Base-by-base conservation (phyloP, 2,888 invertebrate species). In the Boloria selene region DNA sequence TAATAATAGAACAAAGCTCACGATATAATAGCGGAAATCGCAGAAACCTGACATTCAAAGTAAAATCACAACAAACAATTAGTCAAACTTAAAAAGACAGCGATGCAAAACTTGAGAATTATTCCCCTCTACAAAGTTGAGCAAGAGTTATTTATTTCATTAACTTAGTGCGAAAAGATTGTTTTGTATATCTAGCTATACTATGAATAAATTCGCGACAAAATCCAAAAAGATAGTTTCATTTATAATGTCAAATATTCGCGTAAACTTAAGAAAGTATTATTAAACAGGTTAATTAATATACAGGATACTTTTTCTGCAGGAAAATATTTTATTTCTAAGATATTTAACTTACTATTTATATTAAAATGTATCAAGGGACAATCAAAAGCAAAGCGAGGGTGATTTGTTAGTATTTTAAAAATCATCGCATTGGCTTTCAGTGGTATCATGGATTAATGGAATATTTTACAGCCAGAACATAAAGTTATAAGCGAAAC, bases 21-120 rank as follows among this genome's bases (percentile, higher is more conserved):
- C 6, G 6, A 58, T 26, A 38, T 42, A 26, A 16, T 51, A 4
- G 16, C 7, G 6, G 13, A 31, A 7, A 4, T 14, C 4, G 7
- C 31, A 45, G 44, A 58, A 58, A 58, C 45, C 44, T 64, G 4
- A 51, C 47, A 56, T 51, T 31, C 17, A 44, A 45, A 64, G 44
- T 13, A 22, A 22, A 59, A 49, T 52, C 53, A 58, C 42, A 59
- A 49, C 61, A 64, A 68, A 68, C 70, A 70, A 69, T 70, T 59
- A 62, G 64, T 51, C 42, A 68, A 70, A 70, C 70, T 69, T 72
- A 70, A 72, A 72, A 70, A 71, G 71, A 70, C 70, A 72, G 71
- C 67, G 61, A 67, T 69, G 68, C 67, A 64, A 64, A 73, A 73
- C 68, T 73, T 71, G 56, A 51, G 66, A 70, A 72, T 73, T 73